Conservation (phyloP, 2,113 vertebrate species). For the Psittacula cyanocephala region DNA sequence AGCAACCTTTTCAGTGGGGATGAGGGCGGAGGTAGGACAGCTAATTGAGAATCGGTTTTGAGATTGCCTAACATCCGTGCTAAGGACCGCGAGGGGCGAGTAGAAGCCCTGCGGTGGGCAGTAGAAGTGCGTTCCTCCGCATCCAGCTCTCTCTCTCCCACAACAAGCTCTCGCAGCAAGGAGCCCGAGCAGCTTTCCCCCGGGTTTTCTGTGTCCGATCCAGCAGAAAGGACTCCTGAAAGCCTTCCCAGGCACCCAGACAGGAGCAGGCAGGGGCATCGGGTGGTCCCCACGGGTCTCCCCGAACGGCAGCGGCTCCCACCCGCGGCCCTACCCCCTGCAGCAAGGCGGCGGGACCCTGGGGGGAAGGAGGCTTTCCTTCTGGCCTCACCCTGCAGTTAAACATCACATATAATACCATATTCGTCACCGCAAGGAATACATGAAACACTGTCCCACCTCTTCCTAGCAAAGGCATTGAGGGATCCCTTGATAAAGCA, state of each 20-base stretch:
- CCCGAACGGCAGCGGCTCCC: not conserved
- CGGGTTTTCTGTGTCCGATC: not conserved
- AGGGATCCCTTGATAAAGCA: not conserved
- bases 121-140: not conserved
- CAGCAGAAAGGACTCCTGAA: not conserved
- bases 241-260: not conserved
- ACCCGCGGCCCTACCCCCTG: not conserved
- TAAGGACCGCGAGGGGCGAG: not conserved
- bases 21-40: not conserved
- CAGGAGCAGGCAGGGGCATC: not conserved
- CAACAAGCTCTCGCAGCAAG: not conserved
- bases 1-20: not conserved
- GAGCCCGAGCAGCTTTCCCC: not conserved
- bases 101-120: not conserved
- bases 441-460: not conserved
- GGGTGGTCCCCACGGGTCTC: not conserved
- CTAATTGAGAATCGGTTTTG: not conserved
- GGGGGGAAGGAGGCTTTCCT: not conserved
- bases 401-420: not conserved
- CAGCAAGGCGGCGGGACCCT: not conserved
- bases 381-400: not conserved
- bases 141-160: not conserved
- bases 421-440: not conserved
- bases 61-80: not conserved
- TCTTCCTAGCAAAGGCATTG: not conserved